phyloP scores from a whole-genome alignment of 2,113 vertebrate genomes.

The Vicugna pacos region DNA sequence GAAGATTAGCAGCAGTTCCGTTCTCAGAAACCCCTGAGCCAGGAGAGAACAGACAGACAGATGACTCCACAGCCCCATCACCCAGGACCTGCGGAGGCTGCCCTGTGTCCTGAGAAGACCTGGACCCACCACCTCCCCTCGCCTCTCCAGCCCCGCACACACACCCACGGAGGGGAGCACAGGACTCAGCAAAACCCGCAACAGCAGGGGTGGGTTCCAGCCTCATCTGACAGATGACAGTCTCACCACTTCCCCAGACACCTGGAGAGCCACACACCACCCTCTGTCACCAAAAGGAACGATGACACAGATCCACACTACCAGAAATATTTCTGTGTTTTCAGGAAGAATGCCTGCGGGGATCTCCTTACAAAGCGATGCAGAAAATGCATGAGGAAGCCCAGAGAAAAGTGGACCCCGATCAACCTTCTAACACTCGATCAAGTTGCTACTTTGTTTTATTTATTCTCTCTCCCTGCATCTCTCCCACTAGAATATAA shows the following conservation, averaged over 20 bases:
- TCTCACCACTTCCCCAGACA: not conserved
- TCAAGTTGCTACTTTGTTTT: not conserved
- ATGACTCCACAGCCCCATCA: not conserved
- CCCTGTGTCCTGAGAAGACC: not conserved
- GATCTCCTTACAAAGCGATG: not conserved
- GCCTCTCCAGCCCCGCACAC: not conserved
- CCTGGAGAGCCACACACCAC: not conserved
- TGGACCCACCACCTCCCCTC: not conserved
- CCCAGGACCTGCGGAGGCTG: not conserved
- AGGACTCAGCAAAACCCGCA: not conserved
- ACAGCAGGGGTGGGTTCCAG: not conserved
- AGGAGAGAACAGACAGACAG: not conserved
- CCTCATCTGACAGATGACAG: not conserved
- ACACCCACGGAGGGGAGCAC: not conserved
- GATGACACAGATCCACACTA: not conserved
- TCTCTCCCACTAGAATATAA: not conserved
- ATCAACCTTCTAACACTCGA: not conserved
- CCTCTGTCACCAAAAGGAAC: not conserved
- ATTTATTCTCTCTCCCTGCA: not conserved
- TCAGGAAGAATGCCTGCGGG: not conserved
- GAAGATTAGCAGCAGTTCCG: not conserved
- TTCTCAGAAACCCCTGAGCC: not conserved
- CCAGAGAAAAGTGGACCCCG: not conserved
- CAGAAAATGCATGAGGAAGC: not conserved
- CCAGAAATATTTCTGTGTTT: not conserved